Evolutionary conservation across 2,113 vertebrate species (phyloP).

Genomic region (Malurus cyaneus): DNA sequence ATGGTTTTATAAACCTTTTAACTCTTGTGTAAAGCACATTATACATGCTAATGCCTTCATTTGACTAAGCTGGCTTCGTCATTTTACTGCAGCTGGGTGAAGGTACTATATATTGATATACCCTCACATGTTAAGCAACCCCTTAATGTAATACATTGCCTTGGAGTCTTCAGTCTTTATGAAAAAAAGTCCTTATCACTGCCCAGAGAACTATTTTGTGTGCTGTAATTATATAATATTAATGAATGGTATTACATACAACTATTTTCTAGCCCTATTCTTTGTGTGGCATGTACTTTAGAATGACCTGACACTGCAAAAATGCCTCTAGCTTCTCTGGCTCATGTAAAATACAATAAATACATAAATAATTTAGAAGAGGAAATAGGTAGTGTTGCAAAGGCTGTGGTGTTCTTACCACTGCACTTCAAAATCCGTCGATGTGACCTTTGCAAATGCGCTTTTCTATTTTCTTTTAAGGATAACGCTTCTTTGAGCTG

Average conservation of each 20-base stretch:
- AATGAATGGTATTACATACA: conserved; percentile 57
- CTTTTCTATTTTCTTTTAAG: background rate
- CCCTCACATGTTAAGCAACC: conserved; percentile 59
- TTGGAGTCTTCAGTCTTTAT: conserved; percentile 31
- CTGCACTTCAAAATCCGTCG: conserved; percentile 30
- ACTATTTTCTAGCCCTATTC: conserved; percentile 47
- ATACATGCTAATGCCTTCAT: conserved; percentile 61
- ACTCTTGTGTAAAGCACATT: conserved; percentile 60
- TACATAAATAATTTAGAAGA: conserved; percentile 74
- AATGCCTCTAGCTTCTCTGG: conserved; percentile 56
- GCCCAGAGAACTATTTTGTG: conserved; percentile 63
- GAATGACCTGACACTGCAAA: conserved; percentile 65
- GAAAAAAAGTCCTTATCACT: conserved; percentile 45
- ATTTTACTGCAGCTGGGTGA: conserved; percentile 47
- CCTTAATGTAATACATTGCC: conserved; percentile 66
- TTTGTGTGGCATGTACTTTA: conserved; percentile 62
- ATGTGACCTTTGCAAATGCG: conserved; percentile 11
- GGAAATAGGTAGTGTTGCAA: conserved; percentile 68
- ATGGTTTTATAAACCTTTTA: conserved; percentile 63
- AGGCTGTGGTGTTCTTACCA: conserved; percentile 1
- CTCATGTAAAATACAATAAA: conserved; percentile 72
- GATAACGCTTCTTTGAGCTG: background rate
- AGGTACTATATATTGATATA: conserved; percentile 51
- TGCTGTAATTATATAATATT: conserved; percentile 72
- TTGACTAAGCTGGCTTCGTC: conserved; percentile 47